These are phyloP conservation scores for Drosophila neotestacea DNA, from an alignment of 2,888 invertebrate genomes.

Conservation along the genomic window DNA sequence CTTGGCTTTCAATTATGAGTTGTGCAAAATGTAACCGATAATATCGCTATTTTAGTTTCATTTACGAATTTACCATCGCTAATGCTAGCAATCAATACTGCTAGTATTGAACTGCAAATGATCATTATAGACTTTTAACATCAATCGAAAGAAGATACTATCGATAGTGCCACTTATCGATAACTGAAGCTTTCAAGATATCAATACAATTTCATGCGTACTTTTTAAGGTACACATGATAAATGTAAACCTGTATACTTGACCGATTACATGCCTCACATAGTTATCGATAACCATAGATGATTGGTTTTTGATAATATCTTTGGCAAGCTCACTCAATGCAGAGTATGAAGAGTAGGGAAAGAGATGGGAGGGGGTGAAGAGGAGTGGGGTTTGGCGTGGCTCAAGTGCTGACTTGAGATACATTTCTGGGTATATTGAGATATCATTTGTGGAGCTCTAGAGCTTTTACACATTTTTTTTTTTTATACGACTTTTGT, in stretches of 20 bases:
- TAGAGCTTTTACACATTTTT: conserved; percentile 25
- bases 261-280: not conserved
- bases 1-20: too few relatives aligned
- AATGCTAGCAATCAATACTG: too few relatives aligned
- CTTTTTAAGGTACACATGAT: not conserved
- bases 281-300: conserved; percentile 13
- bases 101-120: too few relatives aligned
- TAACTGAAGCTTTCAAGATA: not conserved
- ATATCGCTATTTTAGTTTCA: too few relatives aligned
- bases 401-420: conserved; percentile 9
- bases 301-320: not conserved
- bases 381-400: not conserved
- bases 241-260: not conserved
- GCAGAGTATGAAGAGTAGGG: not conserved
- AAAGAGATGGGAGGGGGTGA: too few relatives aligned
- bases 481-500: conserved; percentile 12
- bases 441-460: conserved; percentile 33
- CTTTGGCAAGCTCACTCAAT: conserved; percentile 8
- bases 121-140: too few relatives aligned
- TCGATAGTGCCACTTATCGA: not conserved
- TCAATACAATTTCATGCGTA: not conserved
- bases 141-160: not conserved
- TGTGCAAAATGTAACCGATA: too few relatives aligned
- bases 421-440: conserved; percentile 16
- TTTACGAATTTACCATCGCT: too few relatives aligned